These are phyloP conservation scores for Sebastes iracundus DNA, from an alignment of 2,797 vertebrate genomes.

Conservation along the genomic window DNA sequence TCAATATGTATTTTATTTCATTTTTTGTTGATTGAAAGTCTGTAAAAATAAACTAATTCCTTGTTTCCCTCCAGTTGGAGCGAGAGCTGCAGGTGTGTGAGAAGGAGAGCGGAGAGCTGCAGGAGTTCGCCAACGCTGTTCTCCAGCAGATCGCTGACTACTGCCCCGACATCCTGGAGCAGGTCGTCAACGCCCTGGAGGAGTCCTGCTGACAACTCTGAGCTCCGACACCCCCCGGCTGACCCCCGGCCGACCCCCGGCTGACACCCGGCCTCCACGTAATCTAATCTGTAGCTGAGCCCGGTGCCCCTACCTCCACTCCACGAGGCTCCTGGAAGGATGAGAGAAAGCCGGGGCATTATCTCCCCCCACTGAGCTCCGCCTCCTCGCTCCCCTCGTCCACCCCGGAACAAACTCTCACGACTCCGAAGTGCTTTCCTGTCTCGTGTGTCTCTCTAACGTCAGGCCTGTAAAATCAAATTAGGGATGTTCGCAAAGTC, in stretches of 20 bases:
- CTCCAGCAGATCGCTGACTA: conserved; percentile 95
- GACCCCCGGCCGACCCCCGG: background rate
- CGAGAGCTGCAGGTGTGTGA: conserved; percentile 90
- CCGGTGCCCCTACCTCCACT: conserved; percentile 49
- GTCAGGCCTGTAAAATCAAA: conserved; percentile 17
- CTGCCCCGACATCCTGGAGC: conserved; percentile 97
- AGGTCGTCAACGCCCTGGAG: conserved; percentile 94
- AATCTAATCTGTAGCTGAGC: conserved; percentile 15
- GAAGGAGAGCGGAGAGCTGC: conserved; percentile 90
- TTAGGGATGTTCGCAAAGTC: conserved; percentile 19
- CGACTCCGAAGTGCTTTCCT: conserved; percentile 56
- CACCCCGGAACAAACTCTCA: conserved; percentile 31
- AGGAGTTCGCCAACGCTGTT: conserved; percentile 94
- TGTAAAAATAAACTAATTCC: conserved; percentile 10
- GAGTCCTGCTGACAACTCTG: conserved; percentile 89
- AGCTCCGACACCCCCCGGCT: conserved; percentile 37
- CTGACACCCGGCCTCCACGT: background rate
- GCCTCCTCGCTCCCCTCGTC: conserved; percentile 30
- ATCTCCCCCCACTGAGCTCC: conserved; percentile 24
- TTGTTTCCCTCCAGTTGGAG: conserved; percentile 81
- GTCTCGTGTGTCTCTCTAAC: conserved; percentile 27
- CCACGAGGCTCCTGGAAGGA: conserved; percentile 3
- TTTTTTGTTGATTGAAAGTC: background rate
- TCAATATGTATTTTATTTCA: background rate
- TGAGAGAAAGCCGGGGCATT: conserved; percentile 13